These are phyloP conservation scores for Synanthedon tipuliformis DNA, from an alignment of 2,888 invertebrate genomes.

Conservation along the genomic window DNA sequence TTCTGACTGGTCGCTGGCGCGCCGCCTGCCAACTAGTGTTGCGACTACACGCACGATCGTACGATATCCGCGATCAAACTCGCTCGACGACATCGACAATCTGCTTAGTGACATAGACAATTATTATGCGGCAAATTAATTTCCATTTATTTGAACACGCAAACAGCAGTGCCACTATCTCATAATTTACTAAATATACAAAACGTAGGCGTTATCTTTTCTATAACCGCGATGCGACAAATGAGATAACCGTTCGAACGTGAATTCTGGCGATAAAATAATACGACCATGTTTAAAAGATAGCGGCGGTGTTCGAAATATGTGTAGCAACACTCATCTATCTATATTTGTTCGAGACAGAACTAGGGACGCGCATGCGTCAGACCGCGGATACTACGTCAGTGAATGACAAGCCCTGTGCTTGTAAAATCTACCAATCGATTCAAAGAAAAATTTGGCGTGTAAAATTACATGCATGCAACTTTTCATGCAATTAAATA, in stretches of 20 bases:
- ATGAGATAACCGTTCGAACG: constrained; percentile 49
- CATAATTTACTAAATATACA: constrained; percentile 57
- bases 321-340: constrained; percentile 48
- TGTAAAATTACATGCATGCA: too few species aligned
- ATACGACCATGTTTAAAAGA: constrained; percentile 53
- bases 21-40: constrained; percentile 9
- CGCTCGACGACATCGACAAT: constrained; percentile 20
- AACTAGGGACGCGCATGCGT: constrained; percentile 68
- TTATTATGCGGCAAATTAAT: constrained; percentile 49
- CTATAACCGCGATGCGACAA: constrained; percentile 61
- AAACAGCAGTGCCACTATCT: constrained; percentile 46
- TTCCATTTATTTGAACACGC: constrained; percentile 51
- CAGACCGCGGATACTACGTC: constrained; percentile 50
- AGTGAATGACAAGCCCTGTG: constrained; percentile 63
- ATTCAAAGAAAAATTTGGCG: constrained; percentile 54
- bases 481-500: too few species aligned
- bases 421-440: constrained; percentile 54
- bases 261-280: constrained; percentile 46
- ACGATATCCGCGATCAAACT: constrained; percentile 24
- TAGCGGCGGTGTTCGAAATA: constrained; percentile 42
- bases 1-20: constrained; percentile 39
- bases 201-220: constrained; percentile 37
- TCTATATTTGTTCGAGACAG: constrained; percentile 60
- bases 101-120: constrained; percentile 25
- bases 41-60: constrained; percentile 26